Base-by-base conservation (phyloP, 2,113 vertebrate genomes). In the Pituophis catenifer region DNA sequence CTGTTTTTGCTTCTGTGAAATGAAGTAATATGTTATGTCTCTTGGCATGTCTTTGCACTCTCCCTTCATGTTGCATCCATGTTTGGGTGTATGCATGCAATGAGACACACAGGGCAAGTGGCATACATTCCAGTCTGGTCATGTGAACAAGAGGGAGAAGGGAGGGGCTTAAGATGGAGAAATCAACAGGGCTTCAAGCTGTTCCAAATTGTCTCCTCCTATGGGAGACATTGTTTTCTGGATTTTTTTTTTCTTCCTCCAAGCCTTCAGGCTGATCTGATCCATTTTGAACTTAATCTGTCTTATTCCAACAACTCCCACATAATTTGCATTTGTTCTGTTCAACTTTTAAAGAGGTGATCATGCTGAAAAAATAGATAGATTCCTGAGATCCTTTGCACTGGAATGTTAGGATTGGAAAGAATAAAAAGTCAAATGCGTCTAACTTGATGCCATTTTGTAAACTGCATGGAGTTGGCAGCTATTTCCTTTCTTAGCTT, bases 401-500 rank as follows among this genome's bases (percentile, higher is more conserved):
- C 12, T 81, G 33, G 70, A 81, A 81, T 81, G 70, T 81, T 81
- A 81, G 15, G n/a, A 81, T 38, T 0, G 7, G 70, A 81, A 38
- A 81, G 15, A 81, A 81, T 38, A 81, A 33, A 70, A n/a, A 19
- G n/a, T 17, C n/a, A 81, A 33, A 38, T 81, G 6, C 0, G 3
- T 81, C 15, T 81, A 81, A 6, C 6, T 81, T 81, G 70, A 95
- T 90, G 90, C 19, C 89, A 9, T 90, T 92, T 94, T 94, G 88
- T 93, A 70, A 96, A 91, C 75, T 91, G 94, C 59, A 85, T 95
- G 93, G 33, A 3, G 89, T 86, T 94, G 62, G 57, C 93, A 94
- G 95, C 91, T 75, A 95, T 96, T 95, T 94, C 58, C 57, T 93
- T 94, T 95, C 62, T 59, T 52, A 90, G 85, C 92, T 93, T 96